Percentiles rank a stretch among this genome's conserved stretches.
phyloP scores from a whole-genome alignment of 2,888 invertebrate genomes.

The Agrenia bidenticulata region DNA sequence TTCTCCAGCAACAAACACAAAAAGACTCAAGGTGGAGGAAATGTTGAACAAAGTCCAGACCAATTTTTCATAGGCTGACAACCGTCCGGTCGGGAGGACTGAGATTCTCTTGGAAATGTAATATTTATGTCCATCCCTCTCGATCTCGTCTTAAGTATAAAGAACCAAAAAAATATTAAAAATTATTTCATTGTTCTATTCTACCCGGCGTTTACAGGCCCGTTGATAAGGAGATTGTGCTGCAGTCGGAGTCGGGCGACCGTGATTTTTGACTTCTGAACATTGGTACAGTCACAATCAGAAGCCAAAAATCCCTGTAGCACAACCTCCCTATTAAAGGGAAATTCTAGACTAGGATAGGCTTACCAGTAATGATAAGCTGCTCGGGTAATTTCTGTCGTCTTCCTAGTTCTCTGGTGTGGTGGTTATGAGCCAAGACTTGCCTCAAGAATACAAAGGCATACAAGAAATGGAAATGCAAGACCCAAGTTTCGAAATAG shows the following conservation, averaged over 20 bases:
- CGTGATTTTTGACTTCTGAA: no score
- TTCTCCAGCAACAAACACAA: background rate
- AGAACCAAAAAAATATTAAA: no score
- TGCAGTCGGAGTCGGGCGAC: no score
- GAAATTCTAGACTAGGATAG: background rate
- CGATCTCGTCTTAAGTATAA: slow-evolving; percentile 34
- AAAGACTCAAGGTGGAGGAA: slow-evolving; percentile 15
- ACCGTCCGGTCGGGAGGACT: slow-evolving; percentile 23
- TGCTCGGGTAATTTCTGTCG: slow-evolving; percentile 33
- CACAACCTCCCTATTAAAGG: no score
- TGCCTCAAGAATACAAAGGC: slow-evolving; percentile 31
- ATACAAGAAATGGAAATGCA: slow-evolving; percentile 26
- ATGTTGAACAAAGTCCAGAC: slow-evolving; percentile 26
- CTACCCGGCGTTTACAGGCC: no score
- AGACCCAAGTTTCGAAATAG: slow-evolving; percentile 21
- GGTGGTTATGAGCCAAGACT: slow-evolving; percentile 26
- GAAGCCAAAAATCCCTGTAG: no score
- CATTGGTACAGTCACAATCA: no score
- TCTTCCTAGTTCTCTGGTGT: slow-evolving; percentile 19
- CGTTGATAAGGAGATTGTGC: no score
- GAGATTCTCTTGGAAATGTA: slow-evolving; percentile 35
- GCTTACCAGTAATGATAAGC: slow-evolving; percentile 27
- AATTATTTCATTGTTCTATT: no score
- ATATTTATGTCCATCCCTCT: slow-evolving; percentile 29
- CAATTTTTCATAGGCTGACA: slow-evolving; percentile 22